Percentiles rank a stretch among this genome's conserved stretches.
These are phyloP conservation scores for Phoebastria nigripes DNA, from an alignment of 2,797 vertebrate genomes.

Conservation along the genomic window DNA sequence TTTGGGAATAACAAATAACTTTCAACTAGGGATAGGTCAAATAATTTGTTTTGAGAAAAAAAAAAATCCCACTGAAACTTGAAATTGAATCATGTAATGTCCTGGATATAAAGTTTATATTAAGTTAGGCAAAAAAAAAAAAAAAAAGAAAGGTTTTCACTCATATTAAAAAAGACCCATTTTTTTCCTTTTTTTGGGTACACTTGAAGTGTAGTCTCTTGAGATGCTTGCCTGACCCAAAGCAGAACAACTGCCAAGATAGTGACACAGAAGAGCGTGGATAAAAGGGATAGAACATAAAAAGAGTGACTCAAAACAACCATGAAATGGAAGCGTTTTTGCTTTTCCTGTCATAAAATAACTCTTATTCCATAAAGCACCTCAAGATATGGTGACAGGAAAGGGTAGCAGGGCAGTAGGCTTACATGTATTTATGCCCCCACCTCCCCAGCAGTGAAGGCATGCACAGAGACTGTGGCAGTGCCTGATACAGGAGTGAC, in stretches of 20 bases:
- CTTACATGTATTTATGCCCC: background rate
- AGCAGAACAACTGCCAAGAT: conserved; percentile 46
- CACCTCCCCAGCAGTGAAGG: background rate
- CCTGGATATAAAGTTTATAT: background rate
- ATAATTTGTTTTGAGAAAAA: background rate
- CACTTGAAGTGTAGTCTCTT: background rate
- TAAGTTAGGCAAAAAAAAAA: background rate
- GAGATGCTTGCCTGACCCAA: conserved; percentile 28
- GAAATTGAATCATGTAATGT: background rate
- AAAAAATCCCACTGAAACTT: background rate
- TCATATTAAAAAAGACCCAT: background rate
- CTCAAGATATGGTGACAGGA: conserved; percentile 18
- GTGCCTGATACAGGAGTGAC: background rate
- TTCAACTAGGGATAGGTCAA: background rate
- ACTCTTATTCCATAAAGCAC: conserved; percentile 12
- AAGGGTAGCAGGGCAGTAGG: conserved; percentile 5
- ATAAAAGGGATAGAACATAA: conserved; percentile 60
- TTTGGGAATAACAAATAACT: background rate
- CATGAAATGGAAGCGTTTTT: conserved; percentile 51
- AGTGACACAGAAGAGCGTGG: conserved; percentile 33
- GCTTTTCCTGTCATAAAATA: conserved; percentile 39
- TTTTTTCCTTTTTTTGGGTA: background rate
- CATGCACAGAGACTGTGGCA: background rate
- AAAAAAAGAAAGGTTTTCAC: background rate
- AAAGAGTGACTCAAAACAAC: conserved; percentile 59